Conservation (phyloP, 1,140 invertebrate genomes). For the Papilio helenus region DNA sequence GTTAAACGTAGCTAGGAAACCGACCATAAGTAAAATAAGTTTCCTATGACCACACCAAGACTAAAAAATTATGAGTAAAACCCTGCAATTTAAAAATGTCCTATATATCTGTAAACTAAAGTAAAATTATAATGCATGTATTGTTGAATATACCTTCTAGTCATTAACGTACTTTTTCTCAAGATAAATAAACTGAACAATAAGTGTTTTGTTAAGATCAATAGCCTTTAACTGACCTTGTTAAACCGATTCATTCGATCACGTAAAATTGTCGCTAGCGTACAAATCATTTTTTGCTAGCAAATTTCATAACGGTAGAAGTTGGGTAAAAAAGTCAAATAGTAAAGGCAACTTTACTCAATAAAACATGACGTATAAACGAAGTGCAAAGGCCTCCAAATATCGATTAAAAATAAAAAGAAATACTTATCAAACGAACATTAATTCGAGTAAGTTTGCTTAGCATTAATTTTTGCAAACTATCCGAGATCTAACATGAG, state of each 20-base stretch:
- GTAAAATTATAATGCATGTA: too few relatives aligned
- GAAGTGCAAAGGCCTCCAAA: neutral
- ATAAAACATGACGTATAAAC: neutral
- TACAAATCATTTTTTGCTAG: constrained; percentile 7
- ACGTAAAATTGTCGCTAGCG: neutral
- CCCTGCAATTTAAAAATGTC: too few relatives aligned
- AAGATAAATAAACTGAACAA: neutral
- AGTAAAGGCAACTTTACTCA: neutral
- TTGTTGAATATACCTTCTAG: neutral
- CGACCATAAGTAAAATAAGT: too few relatives aligned
- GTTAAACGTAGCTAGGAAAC: too few relatives aligned
- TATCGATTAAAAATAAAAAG: neutral
- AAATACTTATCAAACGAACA: neutral
- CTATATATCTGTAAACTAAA: too few relatives aligned
- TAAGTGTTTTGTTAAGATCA: constrained; percentile 15
- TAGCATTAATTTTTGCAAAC: too few relatives aligned
- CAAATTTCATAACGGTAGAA: neutral
- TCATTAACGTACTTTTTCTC: neutral
- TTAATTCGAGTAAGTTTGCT: neutral
- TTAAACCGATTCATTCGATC: neutral
- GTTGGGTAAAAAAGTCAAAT: neutral
- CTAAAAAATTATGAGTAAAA: too few relatives aligned
- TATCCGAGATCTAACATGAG: too few relatives aligned
- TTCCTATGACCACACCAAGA: too few relatives aligned
- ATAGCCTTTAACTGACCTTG: constrained; percentile 16